Percentiles rank a stretch among this genome's conserved stretches.
Conservation (phyloP, 2,888 invertebrate genomes). For the Pocota personata region DNA sequence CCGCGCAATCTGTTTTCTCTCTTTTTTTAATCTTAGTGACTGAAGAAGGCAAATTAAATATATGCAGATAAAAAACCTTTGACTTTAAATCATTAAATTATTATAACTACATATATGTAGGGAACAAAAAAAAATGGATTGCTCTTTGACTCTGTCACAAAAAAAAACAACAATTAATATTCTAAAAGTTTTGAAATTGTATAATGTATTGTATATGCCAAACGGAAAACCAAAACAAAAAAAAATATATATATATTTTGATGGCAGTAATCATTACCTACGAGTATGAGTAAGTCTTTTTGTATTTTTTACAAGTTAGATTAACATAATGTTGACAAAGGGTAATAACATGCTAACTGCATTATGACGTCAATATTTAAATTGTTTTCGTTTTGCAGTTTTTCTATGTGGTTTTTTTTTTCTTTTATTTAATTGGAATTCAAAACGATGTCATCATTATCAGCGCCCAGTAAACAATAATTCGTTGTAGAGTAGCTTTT, state of each 20-base stretch:
- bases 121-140: no score
- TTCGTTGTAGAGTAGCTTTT: neutral
- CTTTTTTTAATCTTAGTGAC: neutral
- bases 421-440: slow-evolving; percentile 1
- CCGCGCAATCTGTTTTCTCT: neutral
- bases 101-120: no score
- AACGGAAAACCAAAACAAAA: neutral
- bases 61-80: neutral
- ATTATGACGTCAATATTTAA: slow-evolving; percentile 16
- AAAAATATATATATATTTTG: neutral
- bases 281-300: neutral
- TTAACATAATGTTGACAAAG: neutral
- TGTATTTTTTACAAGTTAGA: neutral
- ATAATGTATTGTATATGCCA: neutral
- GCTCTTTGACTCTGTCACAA: neutral
- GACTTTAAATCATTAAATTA: neutral
- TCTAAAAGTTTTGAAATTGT: neutral
- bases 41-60: neutral
- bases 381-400: neutral
- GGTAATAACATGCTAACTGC: neutral
- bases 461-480: neutral
- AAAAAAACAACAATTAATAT: neutral
- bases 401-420: neutral
- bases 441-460: slow-evolving; percentile 10
- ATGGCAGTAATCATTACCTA: no score